Conservation (phyloP, 2,888 invertebrate genomes). For the Machimus rusticus region DNA sequence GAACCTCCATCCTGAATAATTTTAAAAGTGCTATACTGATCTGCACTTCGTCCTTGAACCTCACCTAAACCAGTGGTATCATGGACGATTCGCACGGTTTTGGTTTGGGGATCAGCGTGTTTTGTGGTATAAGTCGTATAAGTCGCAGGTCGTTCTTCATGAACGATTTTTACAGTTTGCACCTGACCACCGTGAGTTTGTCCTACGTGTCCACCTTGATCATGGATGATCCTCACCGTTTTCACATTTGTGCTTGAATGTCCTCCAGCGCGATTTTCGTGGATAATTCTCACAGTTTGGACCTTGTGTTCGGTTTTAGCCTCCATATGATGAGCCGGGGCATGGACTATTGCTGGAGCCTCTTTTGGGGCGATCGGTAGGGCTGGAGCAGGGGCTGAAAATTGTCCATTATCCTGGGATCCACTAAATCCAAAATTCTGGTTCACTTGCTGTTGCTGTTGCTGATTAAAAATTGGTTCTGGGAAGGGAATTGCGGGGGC, state of each 20-base stretch:
- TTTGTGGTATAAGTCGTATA: neutral
- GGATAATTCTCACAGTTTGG: conserved; percentile 12
- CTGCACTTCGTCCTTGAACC: neutral
- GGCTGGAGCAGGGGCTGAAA: neutral
- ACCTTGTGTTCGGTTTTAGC: neutral
- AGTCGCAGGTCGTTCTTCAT: neutral
- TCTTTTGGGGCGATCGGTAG: neutral
- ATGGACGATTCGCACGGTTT: neutral
- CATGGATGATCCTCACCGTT: neutral
- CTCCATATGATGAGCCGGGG: neutral
- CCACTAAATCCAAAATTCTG: neutral
- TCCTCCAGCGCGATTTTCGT: neutral
- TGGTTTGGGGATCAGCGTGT: neutral
- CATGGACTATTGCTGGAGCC: neutral
- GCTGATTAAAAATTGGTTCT: neutral
- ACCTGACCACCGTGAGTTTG: neutral
- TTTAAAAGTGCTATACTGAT: neutral
- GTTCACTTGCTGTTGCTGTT: neutral
- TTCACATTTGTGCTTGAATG: neutral
- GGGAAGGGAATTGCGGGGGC: neutral
- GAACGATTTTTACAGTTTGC: conserved; percentile 1
- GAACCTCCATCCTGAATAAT: neutral
- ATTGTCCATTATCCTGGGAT: neutral
- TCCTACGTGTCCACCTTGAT: neutral
- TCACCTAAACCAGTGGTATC: neutral